A percentile compares a stretch with the other conserved stretches of the same genome.
phyloP scores from a whole-genome alignment of 1,140 invertebrate genomes.

The Triops cancriformis region DNA sequence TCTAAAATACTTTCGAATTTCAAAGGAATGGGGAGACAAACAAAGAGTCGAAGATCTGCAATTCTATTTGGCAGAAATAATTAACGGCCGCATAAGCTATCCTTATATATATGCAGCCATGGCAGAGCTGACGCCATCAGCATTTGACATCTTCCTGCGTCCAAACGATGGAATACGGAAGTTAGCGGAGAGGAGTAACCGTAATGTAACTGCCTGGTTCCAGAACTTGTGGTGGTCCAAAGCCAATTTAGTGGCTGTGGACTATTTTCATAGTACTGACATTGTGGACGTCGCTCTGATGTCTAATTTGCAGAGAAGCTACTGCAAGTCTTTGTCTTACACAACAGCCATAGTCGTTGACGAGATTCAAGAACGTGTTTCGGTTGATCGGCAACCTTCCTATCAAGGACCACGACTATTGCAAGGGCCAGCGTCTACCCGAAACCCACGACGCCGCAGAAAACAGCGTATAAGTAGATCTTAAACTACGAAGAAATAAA shows the following conservation, averaged over 20 bases:
- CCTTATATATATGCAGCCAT: conserved; percentile 60
- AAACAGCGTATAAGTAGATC: background rate
- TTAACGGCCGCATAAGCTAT: conserved; percentile 38
- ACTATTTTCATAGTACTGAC: conserved; percentile 70
- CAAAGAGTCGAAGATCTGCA: conserved; percentile 45
- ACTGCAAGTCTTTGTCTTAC: background rate
- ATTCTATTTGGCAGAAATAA: conserved; percentile 46
- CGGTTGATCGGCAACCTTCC: background rate
- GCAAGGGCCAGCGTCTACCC: background rate
- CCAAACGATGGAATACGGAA: conserved; percentile 52
- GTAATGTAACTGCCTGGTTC: conserved; percentile 56
- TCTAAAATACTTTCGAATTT: background rate
- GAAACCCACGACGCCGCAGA: background rate
- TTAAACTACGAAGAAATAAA: too few relatives aligned
- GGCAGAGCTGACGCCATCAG: conserved; percentile 66
- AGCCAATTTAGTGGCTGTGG: conserved; percentile 63
- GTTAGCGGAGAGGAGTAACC: conserved; percentile 59
- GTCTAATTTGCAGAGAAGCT: conserved; percentile 41
- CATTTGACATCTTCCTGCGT: conserved; percentile 55
- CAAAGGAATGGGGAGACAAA: conserved; percentile 55
- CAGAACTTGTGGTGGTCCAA: conserved; percentile 52
- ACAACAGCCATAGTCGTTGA: background rate
- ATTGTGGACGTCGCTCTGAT: conserved; percentile 58
- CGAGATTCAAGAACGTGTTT: background rate
- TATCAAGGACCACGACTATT: background rate